phyloP scores from a whole-genome alignment of 53 echinoderm and acorn worm species.

The Actinopyga echinites region DNA sequence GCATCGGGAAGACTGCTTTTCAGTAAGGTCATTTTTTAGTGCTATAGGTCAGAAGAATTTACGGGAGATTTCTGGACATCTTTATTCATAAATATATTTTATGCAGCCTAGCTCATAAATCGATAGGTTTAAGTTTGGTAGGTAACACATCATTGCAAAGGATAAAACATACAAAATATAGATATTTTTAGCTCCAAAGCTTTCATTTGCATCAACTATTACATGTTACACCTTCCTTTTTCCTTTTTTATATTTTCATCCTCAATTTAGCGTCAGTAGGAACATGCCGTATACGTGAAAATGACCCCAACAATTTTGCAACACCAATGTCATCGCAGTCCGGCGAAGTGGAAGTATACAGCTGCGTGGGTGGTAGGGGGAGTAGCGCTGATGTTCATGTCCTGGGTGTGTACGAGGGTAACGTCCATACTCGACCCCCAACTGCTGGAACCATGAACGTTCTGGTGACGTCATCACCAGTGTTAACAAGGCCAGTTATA shows the following conservation, averaged over 20 bases:
- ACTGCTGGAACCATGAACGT: constrained; percentile 73
- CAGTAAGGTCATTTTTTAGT: too few species aligned
- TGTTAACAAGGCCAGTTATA: constrained; percentile 45
- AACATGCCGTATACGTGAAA: constrained; percentile 49
- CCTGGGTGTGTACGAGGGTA: constrained; percentile 78
- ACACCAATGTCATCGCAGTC: constrained; percentile 13
- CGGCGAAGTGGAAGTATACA: constrained; percentile 39
- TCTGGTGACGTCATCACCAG: neutral
- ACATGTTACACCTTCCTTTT: too few species aligned
- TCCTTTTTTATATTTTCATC: neutral
- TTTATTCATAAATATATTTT: too few species aligned
- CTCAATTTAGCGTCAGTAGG: constrained; percentile 28
- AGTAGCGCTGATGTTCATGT: constrained; percentile 52
- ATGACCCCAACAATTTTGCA: constrained; percentile 35
- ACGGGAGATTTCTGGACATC: too few species aligned
- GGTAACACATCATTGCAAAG: too few species aligned
- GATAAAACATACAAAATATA: too few species aligned
- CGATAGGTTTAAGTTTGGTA: too few species aligned
- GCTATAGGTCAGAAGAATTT: too few species aligned
- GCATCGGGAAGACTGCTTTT: too few species aligned
- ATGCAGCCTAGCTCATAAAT: too few species aligned
- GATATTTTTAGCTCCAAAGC: too few species aligned
- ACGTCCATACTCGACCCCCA: constrained; percentile 69
- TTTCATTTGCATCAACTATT: too few species aligned
- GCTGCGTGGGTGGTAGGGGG: constrained; percentile 55